A percentile compares a stretch with the other conserved stretches of the same genome.
Evolutionary conservation across 2,797 vertebrate genomes (phyloP).

Genomic region (Sphenodon punctatus): DNA sequence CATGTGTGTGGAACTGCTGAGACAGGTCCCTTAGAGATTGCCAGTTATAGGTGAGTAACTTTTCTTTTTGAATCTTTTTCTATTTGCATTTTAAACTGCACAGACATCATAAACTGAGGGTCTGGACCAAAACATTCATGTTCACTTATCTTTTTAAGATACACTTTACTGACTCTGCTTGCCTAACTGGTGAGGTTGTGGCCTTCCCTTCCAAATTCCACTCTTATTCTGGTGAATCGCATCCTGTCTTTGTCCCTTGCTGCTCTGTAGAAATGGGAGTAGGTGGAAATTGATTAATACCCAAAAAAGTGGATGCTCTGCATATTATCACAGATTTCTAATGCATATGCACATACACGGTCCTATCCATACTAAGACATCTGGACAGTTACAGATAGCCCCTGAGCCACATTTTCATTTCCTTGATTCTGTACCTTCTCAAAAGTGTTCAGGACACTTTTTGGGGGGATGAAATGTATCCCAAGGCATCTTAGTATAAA

Average conservation of each 20-base stretch:
- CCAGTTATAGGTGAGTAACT: not conserved
- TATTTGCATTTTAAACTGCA: not conserved
- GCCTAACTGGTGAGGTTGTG: not conserved
- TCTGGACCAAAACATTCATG: not conserved
- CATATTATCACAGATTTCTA: not conserved
- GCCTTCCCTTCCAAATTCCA: not conserved
- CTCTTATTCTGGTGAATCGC: not conserved
- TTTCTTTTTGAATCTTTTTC: not conserved
- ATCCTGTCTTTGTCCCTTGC: not conserved
- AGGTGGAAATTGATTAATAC: not conserved
- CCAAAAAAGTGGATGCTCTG: not conserved
- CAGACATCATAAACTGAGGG: not conserved
- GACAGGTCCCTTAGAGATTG: constrained; percentile 21
- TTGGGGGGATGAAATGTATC: not conserved
- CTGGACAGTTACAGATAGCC: not conserved
- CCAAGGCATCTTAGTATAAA: not conserved
- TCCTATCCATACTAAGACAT: not conserved
- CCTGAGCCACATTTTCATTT: not conserved
- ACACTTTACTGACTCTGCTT: not conserved
- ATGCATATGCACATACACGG: not conserved
- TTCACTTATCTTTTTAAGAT: not conserved
- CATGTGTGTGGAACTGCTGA: not conserved
- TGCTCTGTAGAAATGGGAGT: not conserved
- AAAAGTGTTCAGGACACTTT: not conserved
- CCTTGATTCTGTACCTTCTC: not conserved